A percentile compares a stretch with the other conserved stretches of the same genome.
Evolutionary conservation across 1,140 invertebrate genomes (phyloP).

Genomic region (Saccostrea glomerata): DNA sequence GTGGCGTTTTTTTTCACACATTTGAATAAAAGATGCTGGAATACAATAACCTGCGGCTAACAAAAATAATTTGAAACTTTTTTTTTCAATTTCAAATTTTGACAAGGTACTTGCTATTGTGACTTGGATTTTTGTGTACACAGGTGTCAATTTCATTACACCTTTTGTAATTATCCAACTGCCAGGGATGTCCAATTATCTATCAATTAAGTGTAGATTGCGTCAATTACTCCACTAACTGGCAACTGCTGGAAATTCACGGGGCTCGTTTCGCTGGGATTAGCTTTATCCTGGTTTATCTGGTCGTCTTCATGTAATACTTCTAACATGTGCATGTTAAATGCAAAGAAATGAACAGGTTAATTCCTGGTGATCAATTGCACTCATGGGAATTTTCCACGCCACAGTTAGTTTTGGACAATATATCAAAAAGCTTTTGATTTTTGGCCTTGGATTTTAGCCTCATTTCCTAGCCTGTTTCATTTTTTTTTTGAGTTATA

Average conservation of each 20-base stretch:
- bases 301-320: neutral
- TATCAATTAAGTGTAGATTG: constrained; percentile 32
- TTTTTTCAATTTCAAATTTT: neutral
- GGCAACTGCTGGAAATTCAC: constrained; percentile 23
- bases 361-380: constrained; percentile 11
- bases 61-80: neutral
- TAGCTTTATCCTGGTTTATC: constrained; percentile 25
- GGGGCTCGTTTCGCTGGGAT: constrained; percentile 13
- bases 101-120: constrained; percentile 3
- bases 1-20: too few species aligned
- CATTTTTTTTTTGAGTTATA: neutral
- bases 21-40: too few species aligned
- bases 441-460: neutral
- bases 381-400: neutral
- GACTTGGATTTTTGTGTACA: neutral
- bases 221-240: neutral
- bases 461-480: neutral
- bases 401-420: neutral
- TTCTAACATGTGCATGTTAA: constrained; percentile 29
- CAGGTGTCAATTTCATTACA: constrained; percentile 29
- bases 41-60: too few species aligned
- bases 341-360: constrained; percentile 30
- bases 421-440: neutral
- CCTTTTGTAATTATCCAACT: constrained; percentile 11
- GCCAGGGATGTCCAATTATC: constrained; percentile 33